Evolutionary conservation across 2,888 invertebrate genomes (phyloP).

Genomic region (Plebejus melissa): DNA sequence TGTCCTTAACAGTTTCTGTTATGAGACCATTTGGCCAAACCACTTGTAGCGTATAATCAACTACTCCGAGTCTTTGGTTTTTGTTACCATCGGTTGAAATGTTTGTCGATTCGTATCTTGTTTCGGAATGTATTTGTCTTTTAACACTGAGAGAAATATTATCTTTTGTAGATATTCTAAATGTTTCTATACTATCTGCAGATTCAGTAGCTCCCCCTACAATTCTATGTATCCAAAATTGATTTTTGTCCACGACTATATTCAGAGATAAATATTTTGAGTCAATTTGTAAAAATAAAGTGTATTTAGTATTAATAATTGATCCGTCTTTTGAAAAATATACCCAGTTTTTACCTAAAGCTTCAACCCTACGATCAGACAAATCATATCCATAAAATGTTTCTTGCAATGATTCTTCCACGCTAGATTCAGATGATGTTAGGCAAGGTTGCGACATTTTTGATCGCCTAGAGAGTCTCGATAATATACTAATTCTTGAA

Average conservation of each 20-base stretch:
- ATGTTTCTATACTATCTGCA: conserved; percentile 55
- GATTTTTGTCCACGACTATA: conserved; percentile 58
- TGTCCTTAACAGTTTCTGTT: conserved; percentile 59
- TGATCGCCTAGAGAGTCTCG: conserved; percentile 43
- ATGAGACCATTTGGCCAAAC: conserved; percentile 71
- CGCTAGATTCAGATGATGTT: conserved; percentile 34
- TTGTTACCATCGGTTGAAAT: not conserved
- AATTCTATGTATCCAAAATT: conserved; percentile 63
- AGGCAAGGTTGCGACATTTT: conserved; percentile 43
- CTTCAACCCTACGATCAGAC: conserved; percentile 64
- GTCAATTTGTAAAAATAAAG: conserved; percentile 60
- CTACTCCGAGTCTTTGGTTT: conserved; percentile 42
- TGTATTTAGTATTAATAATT: conserved; percentile 53
- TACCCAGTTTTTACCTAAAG: conserved; percentile 62
- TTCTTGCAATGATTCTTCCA: conserved; percentile 44
- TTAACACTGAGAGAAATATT: conserved; percentile 57
- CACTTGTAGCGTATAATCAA: conserved; percentile 53
- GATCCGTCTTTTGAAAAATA: conserved; percentile 68
- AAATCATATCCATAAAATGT: conserved; percentile 64
- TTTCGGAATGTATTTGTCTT: conserved; percentile 49
- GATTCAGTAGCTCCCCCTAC: conserved; percentile 48
- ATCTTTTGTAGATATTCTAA: conserved; percentile 59
- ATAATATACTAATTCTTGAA: conserved; percentile 51
- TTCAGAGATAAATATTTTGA: conserved; percentile 57
- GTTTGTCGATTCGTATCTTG: conserved; percentile 35